Evolutionary conservation across 2,113 vertebrate genomes (phyloP).

Genomic region (Struthidea cinerea): DNA sequence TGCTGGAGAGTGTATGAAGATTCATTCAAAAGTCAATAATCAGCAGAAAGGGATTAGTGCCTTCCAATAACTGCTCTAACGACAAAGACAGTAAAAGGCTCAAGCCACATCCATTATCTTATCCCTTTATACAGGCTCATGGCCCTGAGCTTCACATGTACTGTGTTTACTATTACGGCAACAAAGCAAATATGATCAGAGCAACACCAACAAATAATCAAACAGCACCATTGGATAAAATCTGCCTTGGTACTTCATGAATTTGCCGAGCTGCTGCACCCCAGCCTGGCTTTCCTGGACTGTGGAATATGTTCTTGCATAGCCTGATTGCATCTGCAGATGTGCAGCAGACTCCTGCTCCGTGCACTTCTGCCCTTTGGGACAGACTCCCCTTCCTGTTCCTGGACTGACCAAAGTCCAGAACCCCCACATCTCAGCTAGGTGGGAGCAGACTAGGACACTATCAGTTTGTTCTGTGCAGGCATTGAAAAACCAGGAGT

Average conservation of each 20-base stretch:
- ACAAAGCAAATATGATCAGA: neutral
- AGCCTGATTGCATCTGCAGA: neutral
- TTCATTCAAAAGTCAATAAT: neutral
- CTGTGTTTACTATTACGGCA: neutral
- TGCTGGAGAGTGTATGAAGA: neutral
- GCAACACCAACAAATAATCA: neutral
- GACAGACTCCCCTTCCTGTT: neutral
- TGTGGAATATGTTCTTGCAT: neutral
- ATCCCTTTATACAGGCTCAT: neutral
- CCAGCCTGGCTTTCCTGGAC: neutral
- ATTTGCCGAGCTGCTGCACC: neutral
- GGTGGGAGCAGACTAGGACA: neutral
- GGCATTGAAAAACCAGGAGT: neutral
- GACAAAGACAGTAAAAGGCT: neutral
- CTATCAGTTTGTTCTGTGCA: neutral
- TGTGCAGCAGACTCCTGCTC: neutral
- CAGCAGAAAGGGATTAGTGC: conserved; percentile 26
- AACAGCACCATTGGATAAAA: neutral
- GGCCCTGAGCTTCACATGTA: neutral
- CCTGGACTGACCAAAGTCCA: neutral
- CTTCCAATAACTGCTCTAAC: conserved; percentile 4
- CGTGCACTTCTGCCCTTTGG: neutral
- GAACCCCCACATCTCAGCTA: neutral
- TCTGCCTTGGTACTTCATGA: neutral
- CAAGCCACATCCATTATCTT: neutral